These are phyloP conservation scores for Premnoplex brunnescens DNA, from an alignment of 2,797 vertebrate species.

Conservation along the genomic window DNA sequence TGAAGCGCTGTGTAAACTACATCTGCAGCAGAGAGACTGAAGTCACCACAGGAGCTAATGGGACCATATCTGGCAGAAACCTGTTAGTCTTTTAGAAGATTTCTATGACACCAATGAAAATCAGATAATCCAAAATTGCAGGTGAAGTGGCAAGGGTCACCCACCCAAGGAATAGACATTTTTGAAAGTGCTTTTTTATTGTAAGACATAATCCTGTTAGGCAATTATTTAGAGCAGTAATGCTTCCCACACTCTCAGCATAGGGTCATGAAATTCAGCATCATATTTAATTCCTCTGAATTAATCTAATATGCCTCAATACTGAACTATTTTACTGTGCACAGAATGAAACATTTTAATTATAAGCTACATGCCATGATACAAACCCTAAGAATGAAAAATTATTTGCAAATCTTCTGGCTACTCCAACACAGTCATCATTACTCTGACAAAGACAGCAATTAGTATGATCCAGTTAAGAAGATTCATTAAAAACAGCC, in stretches of 20 bases:
- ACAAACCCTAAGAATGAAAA: conserved; percentile 13
- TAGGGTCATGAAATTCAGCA: neutral
- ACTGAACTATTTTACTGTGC: neutral
- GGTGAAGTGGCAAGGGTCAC: neutral
- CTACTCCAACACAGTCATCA: neutral
- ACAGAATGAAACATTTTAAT: neutral
- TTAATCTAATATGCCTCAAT: neutral
- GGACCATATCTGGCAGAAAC: neutral
- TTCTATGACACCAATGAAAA: neutral
- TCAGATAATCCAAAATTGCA: neutral
- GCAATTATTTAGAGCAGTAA: neutral
- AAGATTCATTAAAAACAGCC: conserved; percentile 32
- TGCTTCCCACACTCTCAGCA: neutral
- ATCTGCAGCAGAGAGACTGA: neutral
- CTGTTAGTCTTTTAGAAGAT: neutral
- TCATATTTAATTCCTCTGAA: neutral
- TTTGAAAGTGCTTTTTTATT: neutral
- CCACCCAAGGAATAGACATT: neutral
- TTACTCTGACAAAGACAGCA: conserved; percentile 3
- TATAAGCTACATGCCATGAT: neutral
- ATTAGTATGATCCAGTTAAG: conserved; percentile 11
- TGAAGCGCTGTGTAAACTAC: neutral
- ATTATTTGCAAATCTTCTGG: conserved; percentile 20
- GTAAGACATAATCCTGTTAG: neutral
- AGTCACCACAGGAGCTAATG: neutral